Base-by-base conservation (phyloP, 2,888 invertebrate species). In the Proisotoma minuta region DNA sequence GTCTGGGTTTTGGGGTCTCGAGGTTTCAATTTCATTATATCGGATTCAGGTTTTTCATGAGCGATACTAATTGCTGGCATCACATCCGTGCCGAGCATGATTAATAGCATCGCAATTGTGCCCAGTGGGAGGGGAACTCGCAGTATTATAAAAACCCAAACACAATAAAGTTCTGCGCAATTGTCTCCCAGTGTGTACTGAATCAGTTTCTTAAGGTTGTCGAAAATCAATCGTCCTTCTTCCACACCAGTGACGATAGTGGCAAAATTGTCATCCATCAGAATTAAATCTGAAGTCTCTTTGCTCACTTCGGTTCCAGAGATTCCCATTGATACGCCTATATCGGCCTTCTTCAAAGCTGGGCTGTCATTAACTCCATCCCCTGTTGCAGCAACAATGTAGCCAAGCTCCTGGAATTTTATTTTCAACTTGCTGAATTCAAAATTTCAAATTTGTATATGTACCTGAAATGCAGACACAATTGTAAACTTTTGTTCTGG, bases 161-260 rank as follows among this genome's bases (percentile, higher is more conserved):
- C 69, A 63, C 96, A 96, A 2, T 79, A 92, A 77, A 97, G 95
- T 82, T 97, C 96, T 72, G 96, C 96, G 81, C 96, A 95, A 83
- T 97, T 97, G 73, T 94, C 94, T 74, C 96, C 95, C 68, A 97
- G 82, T 69, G 95, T 95, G 82, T 97, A 97, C 51, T 95, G 94
- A 81, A 97, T 96, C 75, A 96, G 94, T 81, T 97, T 97, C 83
- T 97, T 97, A 80, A 96, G 82, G 80, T 97, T 97, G 82, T 97
- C 97, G 82, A 96, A 97, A 81, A 97, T 96, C 75, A 96, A 81
- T 57, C 94, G 88, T 69, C 94, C 94, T 78, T 94, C 93, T 78
- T 91, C 91, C 18, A 91, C 87, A 51, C 91, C 91, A 1, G 85
- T 86, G 0, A 92, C 90, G 63, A 92, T 91, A 0, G 91, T 90